phyloP scores from a whole-genome alignment of 2,888 invertebrate genomes.

The Mythimna vitellina region DNA sequence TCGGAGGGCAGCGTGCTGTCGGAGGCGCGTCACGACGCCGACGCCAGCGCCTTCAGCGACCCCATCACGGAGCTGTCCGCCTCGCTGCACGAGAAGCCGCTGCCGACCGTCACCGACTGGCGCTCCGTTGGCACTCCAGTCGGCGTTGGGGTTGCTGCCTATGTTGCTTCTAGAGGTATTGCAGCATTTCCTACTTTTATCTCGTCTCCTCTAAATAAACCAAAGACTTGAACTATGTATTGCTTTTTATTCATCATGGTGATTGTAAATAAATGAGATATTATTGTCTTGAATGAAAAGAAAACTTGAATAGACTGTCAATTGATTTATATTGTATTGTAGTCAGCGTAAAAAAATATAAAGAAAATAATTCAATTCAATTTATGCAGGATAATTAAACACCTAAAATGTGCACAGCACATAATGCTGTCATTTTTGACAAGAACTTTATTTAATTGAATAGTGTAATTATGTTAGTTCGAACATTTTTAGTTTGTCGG shows the following conservation, averaged over 20 bases:
- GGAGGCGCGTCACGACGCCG: slow-evolving; percentile 77
- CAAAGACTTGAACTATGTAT: neutral
- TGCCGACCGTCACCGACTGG: slow-evolving; percentile 74
- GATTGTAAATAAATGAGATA: neutral
- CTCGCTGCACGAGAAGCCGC: slow-evolving; percentile 70
- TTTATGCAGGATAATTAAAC: neutral
- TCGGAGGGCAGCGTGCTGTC: slow-evolving; percentile 84
- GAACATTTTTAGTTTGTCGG: neutral
- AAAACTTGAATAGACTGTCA: neutral
- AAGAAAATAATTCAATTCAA: neutral
- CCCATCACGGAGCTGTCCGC: slow-evolving; percentile 63
- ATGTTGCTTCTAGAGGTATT: slow-evolving; percentile 83
- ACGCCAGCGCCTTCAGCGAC: slow-evolving; percentile 64
- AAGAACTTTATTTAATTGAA: neutral
- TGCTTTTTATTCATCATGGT: neutral
- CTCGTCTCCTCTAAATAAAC: neutral
- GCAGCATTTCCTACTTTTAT: neutral
- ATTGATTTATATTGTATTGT: neutral
- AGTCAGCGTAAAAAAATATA: neutral
- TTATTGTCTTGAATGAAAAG: neutral
- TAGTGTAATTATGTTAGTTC: neutral
- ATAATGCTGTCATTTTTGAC: neutral
- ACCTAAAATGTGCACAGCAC: neutral
- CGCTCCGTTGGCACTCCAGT: slow-evolving; percentile 73
- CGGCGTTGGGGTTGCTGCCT: slow-evolving; percentile 48